Evolutionary conservation across 2,888 invertebrate species (phyloP).

Genomic region (Helobdella robusta): DNA sequence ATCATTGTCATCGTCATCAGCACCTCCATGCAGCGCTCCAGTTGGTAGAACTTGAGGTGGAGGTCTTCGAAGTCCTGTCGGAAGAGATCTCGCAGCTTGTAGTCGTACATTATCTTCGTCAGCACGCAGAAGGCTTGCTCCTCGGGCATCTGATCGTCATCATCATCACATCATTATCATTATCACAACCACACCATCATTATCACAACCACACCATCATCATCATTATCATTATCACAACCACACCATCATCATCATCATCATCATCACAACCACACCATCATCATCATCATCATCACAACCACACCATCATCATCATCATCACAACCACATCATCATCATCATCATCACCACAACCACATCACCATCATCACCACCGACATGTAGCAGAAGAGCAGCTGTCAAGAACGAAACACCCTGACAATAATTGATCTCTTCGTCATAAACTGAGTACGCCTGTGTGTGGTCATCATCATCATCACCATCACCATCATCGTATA

Average conservation of each 20-base stretch:
- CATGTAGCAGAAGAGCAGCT: slow-evolving; percentile 86
- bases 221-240: no score
- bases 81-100: slow-evolving; percentile 83
- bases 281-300: no score
- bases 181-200: no score
- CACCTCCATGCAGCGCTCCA: slow-evolving; percentile 74
- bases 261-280: no score
- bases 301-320: no score
- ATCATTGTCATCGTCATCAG: not conserved
- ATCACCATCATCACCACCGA: slow-evolving; percentile 58
- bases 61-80: slow-evolving; percentile 92
- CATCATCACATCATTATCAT: no score
- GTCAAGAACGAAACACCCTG: slow-evolving; percentile 96
- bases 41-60: slow-evolving; percentile 84
- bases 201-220: no score
- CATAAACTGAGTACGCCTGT: slow-evolving; percentile 88
- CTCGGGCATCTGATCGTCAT: slow-evolving; percentile 93
- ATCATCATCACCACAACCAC: no score
- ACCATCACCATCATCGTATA: no score
- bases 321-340: no score
- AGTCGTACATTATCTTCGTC: slow-evolving; percentile 92
- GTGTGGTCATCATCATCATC: not conserved
- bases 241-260: no score
- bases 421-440: slow-evolving; percentile 94
- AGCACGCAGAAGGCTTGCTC: slow-evolving; percentile 96